Evolutionary conservation across 2,113 vertebrate species (phyloP), one percentile per base, ranked within the genome.

Genomic region (Theristicus caerulescens): DNA sequence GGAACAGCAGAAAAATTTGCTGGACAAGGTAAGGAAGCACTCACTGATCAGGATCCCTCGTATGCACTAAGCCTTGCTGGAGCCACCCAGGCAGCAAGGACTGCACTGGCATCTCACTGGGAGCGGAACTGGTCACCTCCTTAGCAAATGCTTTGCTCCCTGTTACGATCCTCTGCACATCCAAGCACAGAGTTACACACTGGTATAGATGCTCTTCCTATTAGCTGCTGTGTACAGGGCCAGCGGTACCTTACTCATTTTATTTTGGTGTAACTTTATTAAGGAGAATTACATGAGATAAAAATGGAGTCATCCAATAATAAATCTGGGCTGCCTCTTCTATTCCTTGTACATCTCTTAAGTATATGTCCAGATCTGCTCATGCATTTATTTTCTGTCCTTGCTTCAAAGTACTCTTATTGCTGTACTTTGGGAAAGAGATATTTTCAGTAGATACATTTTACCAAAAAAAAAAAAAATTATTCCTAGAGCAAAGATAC

Each of bases 11-110:
- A 11, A 38, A 17, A 62, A 38, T 24, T 62, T 38, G 59, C 59
- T 38, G 59, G 59, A 17, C 26, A 38, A 38, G 10, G 1, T 38
- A 62, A 38, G 59, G 59, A 26, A 38, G n/a, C 10, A 5, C 59
- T 17, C 59, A 0, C n/a, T 12, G n/a, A 7, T 3, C 0, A 24
- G 58, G 59, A 7, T 61, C 59, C 24, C 24, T 11, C 4, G 10
- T 4, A 24, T 3, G 59, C 59, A 26, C 59, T 25, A 8, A 36
- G n/a, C 59, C n/a, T 38, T 5, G n/a, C n/a, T 17, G 24, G 34
- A 36, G 58, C 58, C 8, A 9, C 58, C 58, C 58, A 20, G 49
- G 58, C 44, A 86, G 47, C 34, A 34, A 47, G 57, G 34, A 8
- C 38, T 9, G 20, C 10, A 2, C 11, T 4, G 19, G 46, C 22